Evolutionary conservation across 1,140 invertebrate genomes (phyloP).

Genomic region (Papilio polyxenes): DNA sequence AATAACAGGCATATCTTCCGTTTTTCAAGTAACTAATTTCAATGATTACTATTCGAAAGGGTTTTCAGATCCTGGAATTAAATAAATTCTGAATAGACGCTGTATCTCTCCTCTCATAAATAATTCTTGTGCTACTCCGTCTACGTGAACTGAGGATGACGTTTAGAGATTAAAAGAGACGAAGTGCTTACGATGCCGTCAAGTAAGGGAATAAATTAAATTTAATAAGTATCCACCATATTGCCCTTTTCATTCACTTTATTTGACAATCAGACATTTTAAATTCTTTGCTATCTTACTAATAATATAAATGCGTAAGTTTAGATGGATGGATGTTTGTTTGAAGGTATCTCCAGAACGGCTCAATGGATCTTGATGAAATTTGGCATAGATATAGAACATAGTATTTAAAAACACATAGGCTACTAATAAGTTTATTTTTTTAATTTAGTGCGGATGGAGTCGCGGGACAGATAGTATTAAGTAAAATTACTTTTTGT

Average conservation of each 20-base stretch:
- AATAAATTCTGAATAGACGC: not conserved
- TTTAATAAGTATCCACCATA: not conserved
- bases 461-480: too few species aligned
- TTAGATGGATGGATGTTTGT: too few species aligned
- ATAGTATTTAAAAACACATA: too few species aligned
- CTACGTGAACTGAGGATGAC: not conserved
- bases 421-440: too few species aligned
- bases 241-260: not conserved
- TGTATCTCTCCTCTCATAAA: not conserved
- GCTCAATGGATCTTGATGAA: too few species aligned
- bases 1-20: not conserved
- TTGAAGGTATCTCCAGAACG: too few species aligned
- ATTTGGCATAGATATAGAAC: too few species aligned
- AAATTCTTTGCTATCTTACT: not conserved
- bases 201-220: constrained; percentile 17
- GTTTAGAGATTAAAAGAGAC: constrained; percentile 5
- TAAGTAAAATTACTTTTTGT: not conserved
- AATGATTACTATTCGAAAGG: not conserved
- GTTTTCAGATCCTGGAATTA: not conserved
- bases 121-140: not conserved
- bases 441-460: too few species aligned
- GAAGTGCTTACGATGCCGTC: not conserved
- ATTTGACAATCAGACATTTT: too few species aligned
- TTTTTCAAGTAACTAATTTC: not conserved
- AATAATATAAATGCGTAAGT: too few species aligned